These are phyloP conservation scores for Aphodius sticticus DNA, from an alignment of 2,888 invertebrate species.

Conservation along the genomic window DNA sequence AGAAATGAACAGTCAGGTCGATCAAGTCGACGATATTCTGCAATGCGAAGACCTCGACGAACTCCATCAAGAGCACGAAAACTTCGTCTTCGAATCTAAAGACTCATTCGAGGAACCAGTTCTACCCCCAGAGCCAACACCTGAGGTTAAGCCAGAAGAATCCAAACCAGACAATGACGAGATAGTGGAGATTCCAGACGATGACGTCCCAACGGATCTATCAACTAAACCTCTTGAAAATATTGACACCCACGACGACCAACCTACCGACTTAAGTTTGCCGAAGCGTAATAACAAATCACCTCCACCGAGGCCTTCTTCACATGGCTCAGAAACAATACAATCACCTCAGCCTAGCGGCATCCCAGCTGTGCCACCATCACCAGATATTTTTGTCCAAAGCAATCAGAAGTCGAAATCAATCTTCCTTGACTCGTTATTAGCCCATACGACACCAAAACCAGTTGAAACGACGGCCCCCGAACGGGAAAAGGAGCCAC, in stretches of 20 bases:
- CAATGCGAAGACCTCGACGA: not conserved
- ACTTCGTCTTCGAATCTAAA: not conserved
- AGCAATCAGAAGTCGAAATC: constrained; percentile 56
- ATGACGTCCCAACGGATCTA: constrained; percentile 41
- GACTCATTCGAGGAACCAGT: constrained; percentile 23
- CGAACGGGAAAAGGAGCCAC: constrained; percentile 68
- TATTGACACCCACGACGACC: constrained; percentile 57
- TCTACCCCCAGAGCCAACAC: constrained; percentile 23
- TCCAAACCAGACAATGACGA: constrained; percentile 48
- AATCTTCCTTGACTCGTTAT: constrained; percentile 68
- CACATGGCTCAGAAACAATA: constrained; percentile 75
- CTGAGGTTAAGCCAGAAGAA: constrained; percentile 37
- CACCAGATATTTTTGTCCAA: constrained; percentile 71
- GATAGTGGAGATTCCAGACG: constrained; percentile 32
- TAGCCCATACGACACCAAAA: constrained; percentile 46
- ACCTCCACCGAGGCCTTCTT: constrained; percentile 63
- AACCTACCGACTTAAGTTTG: constrained; percentile 67
- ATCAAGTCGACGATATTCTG: not conserved
- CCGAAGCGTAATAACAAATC: constrained; percentile 63
- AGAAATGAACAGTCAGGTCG: constrained; percentile 45
- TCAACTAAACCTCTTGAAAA: constrained; percentile 47
- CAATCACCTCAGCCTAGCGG: constrained; percentile 79
- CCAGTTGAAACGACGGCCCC: constrained; percentile 54
- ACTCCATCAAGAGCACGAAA: not conserved
- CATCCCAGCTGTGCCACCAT: constrained; percentile 73